A percentile compares a stretch with the other conserved stretches of the same genome.
Conservation (phyloP, 2,113 vertebrate genomes). For the Cyanoramphus novaezelandiae region DNA sequence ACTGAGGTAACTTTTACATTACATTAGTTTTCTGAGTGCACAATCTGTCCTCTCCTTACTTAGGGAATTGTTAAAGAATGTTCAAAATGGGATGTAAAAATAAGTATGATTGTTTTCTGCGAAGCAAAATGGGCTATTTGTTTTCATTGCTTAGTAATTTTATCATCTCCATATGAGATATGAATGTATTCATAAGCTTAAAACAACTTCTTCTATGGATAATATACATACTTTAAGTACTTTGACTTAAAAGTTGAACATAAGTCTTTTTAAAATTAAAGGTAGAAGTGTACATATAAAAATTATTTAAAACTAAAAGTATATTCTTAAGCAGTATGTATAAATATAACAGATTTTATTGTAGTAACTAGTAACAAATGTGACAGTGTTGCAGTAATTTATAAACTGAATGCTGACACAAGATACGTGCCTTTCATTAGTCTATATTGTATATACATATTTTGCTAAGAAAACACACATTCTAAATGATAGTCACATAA, state of each 20-base stretch:
- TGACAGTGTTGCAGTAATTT: conserved; percentile 82
- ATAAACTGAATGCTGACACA: conserved; percentile 65
- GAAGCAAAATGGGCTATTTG: conserved; percentile 55
- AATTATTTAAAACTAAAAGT: conserved; percentile 84
- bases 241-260: conserved; percentile 78
- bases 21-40: neutral
- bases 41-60: neutral
- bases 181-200: conserved; percentile 74
- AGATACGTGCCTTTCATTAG: conserved; percentile 42
- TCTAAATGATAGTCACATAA: conserved; percentile 59
- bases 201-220: conserved; percentile 81
- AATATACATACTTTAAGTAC: conserved; percentile 85
- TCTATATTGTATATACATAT: conserved; percentile 58
- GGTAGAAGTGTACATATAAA: conserved; percentile 81
- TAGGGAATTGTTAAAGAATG: conserved; percentile 42
- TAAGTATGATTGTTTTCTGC: conserved; percentile 45
- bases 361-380: conserved; percentile 85
- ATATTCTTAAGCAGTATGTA: conserved; percentile 83
- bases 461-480: conserved; percentile 71
- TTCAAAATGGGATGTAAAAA: conserved; percentile 47
- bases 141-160: conserved; percentile 66
- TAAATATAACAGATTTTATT: conserved; percentile 85
- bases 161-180: conserved; percentile 80
- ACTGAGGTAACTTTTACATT: conserved; percentile 58
- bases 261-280: conserved; percentile 81